Evolutionary conservation across 2,888 invertebrate genomes (phyloP).

Genomic region (Aquatica leii): DNA sequence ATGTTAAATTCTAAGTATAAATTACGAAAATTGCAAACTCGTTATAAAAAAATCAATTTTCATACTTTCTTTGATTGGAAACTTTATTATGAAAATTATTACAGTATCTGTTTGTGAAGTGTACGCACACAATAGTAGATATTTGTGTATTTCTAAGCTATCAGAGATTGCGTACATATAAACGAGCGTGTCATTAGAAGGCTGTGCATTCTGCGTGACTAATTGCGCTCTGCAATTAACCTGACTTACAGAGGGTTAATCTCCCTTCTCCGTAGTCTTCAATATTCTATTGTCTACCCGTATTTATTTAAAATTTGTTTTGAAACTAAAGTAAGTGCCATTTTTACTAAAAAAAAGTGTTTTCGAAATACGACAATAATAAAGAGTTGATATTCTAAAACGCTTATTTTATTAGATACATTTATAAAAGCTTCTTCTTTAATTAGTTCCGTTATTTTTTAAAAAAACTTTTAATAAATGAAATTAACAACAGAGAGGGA

Average conservation of each 20-base stretch:
- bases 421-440: not conserved
- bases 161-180: constrained; percentile 43
- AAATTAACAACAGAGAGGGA: constrained; percentile 3
- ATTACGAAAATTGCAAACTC: no score
- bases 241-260: constrained; percentile 47
- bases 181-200: constrained; percentile 49
- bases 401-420: not conserved
- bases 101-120: constrained; percentile 9
- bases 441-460: constrained; percentile 8
- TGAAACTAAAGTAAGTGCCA: not conserved
- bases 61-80: not conserved
- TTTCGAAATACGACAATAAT: not conserved
- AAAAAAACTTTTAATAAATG: constrained; percentile 2
- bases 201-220: constrained; percentile 51
- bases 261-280: constrained; percentile 33
- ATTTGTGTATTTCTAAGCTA: constrained; percentile 34
- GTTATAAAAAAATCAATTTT: no score
- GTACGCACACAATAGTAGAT: constrained; percentile 16
- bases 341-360: not conserved
- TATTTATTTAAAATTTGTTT: constrained; percentile 18
- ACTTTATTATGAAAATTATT: not conserved
- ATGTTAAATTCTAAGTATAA: no score
- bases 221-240: constrained; percentile 52
- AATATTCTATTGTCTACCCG: constrained; percentile 25
- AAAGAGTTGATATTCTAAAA: no score